Evolutionary conservation across 2,888 invertebrate genomes (phyloP).

Genomic region (Ochropacha duplaris): DNA sequence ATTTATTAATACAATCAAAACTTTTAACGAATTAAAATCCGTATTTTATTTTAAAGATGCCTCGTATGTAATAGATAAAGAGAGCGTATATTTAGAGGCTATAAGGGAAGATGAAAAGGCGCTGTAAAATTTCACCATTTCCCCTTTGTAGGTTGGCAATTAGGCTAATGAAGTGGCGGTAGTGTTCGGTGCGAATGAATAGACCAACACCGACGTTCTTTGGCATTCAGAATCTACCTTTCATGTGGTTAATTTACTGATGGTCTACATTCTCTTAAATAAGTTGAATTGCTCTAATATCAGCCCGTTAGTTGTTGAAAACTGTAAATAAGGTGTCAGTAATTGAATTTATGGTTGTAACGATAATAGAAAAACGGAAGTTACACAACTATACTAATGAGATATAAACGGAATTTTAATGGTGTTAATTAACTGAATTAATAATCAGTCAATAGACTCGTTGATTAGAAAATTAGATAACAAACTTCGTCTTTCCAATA

Average conservation of each 20-base stretch:
- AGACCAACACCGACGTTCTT: slow-evolving; percentile 62
- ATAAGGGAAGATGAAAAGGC: not conserved
- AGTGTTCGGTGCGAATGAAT: slow-evolving; percentile 68
- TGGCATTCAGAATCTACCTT: slow-evolving; percentile 73
- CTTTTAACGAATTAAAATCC: not conserved
- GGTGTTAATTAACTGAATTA: not conserved
- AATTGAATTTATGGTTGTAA: not conserved
- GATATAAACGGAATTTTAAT: not conserved
- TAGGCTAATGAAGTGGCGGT: slow-evolving; percentile 78
- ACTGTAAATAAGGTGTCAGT: not conserved
- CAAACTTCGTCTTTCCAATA: not conserved
- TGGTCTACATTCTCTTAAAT: slow-evolving; percentile 54
- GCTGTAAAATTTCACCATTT: slow-evolving; percentile 73
- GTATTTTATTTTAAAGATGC: not conserved
- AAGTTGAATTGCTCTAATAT: slow-evolving; percentile 53
- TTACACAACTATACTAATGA: not conserved
- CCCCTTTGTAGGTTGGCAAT: slow-evolving; percentile 75
- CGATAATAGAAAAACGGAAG: not conserved
- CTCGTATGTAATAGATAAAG: not conserved
- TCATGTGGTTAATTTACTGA: slow-evolving; percentile 79
- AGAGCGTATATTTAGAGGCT: not conserved
- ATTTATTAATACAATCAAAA: not conserved
- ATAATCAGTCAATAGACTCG: not conserved
- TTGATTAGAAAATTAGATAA: not conserved
- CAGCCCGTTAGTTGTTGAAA: slow-evolving; percentile 12